A percentile compares a stretch with the other conserved stretches of the same genome.
Evolutionary conservation across 2,888 invertebrate genomes (phyloP).

Genomic region (Nemapogon koenigi): DNA sequence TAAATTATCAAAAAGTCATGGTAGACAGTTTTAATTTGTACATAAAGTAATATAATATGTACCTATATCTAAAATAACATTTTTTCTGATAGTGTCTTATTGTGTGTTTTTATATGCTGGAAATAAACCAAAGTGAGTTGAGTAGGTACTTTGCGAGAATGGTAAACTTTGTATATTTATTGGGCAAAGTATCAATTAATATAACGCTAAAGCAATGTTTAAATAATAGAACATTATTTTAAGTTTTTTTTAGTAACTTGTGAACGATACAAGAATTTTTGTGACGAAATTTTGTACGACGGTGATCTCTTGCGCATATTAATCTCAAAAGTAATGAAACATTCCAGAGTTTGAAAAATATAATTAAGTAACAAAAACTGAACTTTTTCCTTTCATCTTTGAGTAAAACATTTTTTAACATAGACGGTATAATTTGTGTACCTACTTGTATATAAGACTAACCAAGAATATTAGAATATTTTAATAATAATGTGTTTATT

Average conservation of each 20-base stretch:
- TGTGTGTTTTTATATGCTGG: conserved; percentile 62
- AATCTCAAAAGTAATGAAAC: conserved; percentile 5
- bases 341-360: conserved; percentile 5
- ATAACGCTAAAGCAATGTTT: conserved; percentile 45
- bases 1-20: no score
- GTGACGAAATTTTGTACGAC: not conserved
- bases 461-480: conserved; percentile 18
- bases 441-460: conserved; percentile 21
- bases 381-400: not conserved
- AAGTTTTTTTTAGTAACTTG: not conserved
- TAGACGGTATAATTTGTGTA: conserved; percentile 5
- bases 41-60: no score
- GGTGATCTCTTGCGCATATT: no score
- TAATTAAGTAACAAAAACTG: conserved; percentile 1
- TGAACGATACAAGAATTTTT: no score
- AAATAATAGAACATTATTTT: conserved; percentile 8
- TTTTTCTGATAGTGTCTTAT: conserved; percentile 17
- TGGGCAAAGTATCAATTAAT: conserved; percentile 46
- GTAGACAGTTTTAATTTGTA: no score
- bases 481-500: not conserved
- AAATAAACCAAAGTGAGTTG: conserved; percentile 71
- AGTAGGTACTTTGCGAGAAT: conserved; percentile 51
- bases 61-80: not conserved
- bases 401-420: conserved; percentile 8
- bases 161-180: conserved; percentile 34